Evolutionary conservation across 2,113 vertebrate genomes (phyloP).

Genomic region (Gambusia affinis): DNA sequence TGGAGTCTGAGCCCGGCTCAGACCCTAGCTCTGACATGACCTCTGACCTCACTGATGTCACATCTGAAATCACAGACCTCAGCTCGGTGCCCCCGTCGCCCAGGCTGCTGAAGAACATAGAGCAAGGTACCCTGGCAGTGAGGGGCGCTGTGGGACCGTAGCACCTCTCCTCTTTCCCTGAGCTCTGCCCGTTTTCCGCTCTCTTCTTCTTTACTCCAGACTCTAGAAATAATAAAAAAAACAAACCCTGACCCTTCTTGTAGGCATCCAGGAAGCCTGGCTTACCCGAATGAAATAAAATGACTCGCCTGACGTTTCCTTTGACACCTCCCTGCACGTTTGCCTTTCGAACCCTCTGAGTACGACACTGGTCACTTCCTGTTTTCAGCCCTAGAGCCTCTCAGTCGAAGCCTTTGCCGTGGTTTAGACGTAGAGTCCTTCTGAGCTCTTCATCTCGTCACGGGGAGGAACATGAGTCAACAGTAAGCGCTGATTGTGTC

Average conservation of each 20-base stretch:
- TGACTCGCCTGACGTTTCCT: too few relatives aligned
- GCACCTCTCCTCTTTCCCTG: constrained; percentile 31
- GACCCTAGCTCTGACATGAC: constrained; percentile 53
- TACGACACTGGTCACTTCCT: not conserved
- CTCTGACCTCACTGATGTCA: constrained; percentile 55
- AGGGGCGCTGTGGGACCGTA: constrained; percentile 14
- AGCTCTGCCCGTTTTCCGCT: constrained; percentile 31
- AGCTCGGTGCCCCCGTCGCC: constrained; percentile 67
- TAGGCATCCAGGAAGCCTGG: not conserved
- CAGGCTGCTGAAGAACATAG: constrained; percentile 81
- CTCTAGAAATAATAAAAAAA: not conserved
- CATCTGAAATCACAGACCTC: constrained; percentile 55
- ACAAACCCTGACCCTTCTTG: not conserved
- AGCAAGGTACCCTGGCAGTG: constrained; percentile 85
- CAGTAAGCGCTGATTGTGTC: not conserved
- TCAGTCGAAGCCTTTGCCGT: constrained; percentile 1
- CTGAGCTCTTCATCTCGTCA: not conserved
- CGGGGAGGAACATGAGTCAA: not conserved
- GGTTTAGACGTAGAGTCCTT: not conserved
- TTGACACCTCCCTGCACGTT: not conserved
- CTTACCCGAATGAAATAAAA: not conserved
- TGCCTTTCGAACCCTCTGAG: constrained; percentile 3
- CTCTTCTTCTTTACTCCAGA: constrained; percentile 14
- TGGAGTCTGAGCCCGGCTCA: constrained; percentile 67
- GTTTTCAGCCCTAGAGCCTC: not conserved